Base-by-base conservation (phyloP, 2,888 invertebrate species). In the Nomada ruficornis region DNA sequence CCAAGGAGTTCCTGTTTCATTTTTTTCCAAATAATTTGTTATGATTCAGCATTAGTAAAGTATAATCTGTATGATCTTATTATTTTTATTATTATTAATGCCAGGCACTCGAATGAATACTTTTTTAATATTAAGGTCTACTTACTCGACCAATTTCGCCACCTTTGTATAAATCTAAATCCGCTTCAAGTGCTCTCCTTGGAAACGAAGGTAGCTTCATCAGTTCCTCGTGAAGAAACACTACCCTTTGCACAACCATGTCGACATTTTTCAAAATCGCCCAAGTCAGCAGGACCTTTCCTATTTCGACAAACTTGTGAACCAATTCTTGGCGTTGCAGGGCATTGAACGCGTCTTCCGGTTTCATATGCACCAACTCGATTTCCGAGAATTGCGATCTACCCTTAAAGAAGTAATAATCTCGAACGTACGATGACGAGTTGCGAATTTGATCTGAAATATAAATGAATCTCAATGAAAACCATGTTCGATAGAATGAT, bases 141-240 rank as follows among this genome's bases (percentile, higher is more conserved):
- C 71, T 60, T 93, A 97, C 97, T 92, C 98, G 97, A 65, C 99
- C 99, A 89, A 98, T 96, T 89, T 97, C 96, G 13, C 98, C 98
- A 0, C 98, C 97, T 91, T 97, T 97, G 94, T 98, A 98, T 60
- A 99, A 95, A 90, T 98, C 98, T 87, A 99, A 96, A 93, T 99
- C 99, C 0, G 99, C 97, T 94, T 99, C 99, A 0, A 99, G 94
- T 2, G 99, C 99, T 94, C 99, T 99, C 47, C 99, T 96, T 0
- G 99, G 99, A 93, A 99, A 99, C 0, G 99, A 98, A 0, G 99
- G 99, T 11, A 99, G 95, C 93, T 99, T 99, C 96, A 99, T 99
- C 11, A 99, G 95, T 94, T 99, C 99, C 91, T 99, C 99, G 93
- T 99, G 99, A 9, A 99, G 95, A 93, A 99, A 99, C 2, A 99